Evolutionary conservation across 2,113 vertebrate genomes (phyloP), one percentile per base, ranked within the genome.

Genomic region (Heliornis fulica): DNA sequence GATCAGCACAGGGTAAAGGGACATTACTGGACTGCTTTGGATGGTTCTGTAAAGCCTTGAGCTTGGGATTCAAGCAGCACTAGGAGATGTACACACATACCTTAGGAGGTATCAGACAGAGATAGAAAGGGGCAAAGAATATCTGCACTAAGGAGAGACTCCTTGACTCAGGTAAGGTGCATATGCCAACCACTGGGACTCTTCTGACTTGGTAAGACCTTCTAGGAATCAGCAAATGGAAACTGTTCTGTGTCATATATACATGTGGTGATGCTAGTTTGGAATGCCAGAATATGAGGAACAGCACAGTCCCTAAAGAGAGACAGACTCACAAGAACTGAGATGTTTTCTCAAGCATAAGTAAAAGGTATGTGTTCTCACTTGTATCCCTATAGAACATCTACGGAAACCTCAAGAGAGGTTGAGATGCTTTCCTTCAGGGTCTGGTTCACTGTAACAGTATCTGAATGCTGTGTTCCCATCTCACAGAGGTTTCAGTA

Each of bases 11-110:
- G 56, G 65, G 84, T 85, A 91, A 78, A 93, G 91, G 76, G 88
- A 50, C 94, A 95, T 95, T 90, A 74, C 86, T 96, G 84, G 94
- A 86, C 90, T 96, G 76, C 87, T 96, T 97, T 74, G 82, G 53
- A 97, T 97, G 65, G 74, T 82, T 97, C 82, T 94, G 26, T 85
- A 94, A 92, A 97, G 72, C 85, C 93, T 87, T 19, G 13, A 54
- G 61, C 75, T 36, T 83, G 89, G 63, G 94, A 94, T 84, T 93
- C 59, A 59, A 70, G 59, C 65, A 92, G 56, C 68, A 21, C 60
- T 40, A 41, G 36, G n/a, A 87, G 68, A 71, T 43, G 46, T 11
- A 83, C 40, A 63, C 22, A 28, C 29, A 64, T 29, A 65, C 70
- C 54, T 66, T 60, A 54, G 76, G 85, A 56, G 34, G 14, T 36